Conservation (phyloP, 2,113 vertebrate species). For the Microcebus tavaratra region DNA sequence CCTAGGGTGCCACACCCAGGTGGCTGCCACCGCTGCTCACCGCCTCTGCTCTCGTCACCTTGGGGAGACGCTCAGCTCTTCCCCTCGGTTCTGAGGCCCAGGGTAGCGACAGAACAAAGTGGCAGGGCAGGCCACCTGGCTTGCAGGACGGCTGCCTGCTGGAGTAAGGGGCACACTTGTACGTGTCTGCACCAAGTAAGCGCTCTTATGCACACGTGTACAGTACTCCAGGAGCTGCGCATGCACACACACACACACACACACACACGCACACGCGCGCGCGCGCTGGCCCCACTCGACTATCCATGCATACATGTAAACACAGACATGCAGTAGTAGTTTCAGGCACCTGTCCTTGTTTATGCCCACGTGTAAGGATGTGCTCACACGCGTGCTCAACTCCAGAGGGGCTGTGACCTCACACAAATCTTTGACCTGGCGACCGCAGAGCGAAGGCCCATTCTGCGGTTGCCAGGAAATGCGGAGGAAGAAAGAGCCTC, state of each 20-base stretch:
- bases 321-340: not conserved
- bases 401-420: not conserved
- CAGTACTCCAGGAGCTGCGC: too few species aligned
- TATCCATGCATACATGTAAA: not conserved
- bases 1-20: rapidly evolving
- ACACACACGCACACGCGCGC: not conserved
- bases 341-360: not conserved
- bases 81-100: not conserved
- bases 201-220: rapidly evolving
- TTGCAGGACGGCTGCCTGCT: not conserved
- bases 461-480: not conserved
- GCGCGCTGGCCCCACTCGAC: not conserved
- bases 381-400: not conserved
- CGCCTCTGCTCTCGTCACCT: not conserved
- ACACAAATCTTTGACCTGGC: not conserved
- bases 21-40: rapidly evolving
- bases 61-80: not conserved
- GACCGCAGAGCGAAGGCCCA: too few species aligned
- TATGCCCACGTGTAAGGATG: too few species aligned
- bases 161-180: not conserved
- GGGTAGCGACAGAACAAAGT: not conserved
- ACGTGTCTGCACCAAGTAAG: not conserved
- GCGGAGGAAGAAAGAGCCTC: not conserved
- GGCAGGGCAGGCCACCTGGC: rapidly evolving
- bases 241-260: not conserved